Conservation (phyloP, 2,797 vertebrate species). For the Tolypeutes matacus region DNA sequence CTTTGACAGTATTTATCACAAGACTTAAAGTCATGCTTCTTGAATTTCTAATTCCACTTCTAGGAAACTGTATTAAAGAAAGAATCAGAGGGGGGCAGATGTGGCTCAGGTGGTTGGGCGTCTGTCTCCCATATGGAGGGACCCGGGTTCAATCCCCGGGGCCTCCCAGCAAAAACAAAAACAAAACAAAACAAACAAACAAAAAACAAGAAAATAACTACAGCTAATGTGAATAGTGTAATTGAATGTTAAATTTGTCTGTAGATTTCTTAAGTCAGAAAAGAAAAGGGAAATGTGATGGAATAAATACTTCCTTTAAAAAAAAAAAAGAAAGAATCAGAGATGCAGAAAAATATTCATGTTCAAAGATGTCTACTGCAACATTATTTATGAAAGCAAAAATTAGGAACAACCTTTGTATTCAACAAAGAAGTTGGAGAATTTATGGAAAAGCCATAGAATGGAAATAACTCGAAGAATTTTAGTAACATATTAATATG, state of each 20-base stretch:
- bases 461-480: conserved; percentile 56
- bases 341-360: conserved; percentile 31
- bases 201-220: too few relatives aligned
- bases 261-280: not conserved
- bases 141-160: too few relatives aligned
- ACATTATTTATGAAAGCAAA: conserved; percentile 28
- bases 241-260: not conserved
- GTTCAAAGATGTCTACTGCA: conserved; percentile 48
- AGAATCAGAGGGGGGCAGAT: too few relatives aligned
- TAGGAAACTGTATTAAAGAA: conserved; percentile 45
- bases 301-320: conserved; percentile 48
- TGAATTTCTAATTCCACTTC: conserved; percentile 40
- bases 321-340: too few relatives aligned
- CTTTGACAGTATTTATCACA: conserved; percentile 41
- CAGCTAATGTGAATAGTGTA: not conserved
- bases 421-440: conserved; percentile 23
- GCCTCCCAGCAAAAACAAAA: too few relatives aligned
- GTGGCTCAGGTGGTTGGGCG: too few relatives aligned
- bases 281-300: not conserved
- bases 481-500: conserved; percentile 32
- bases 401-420: conserved; percentile 35
- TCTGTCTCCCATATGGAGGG: too few relatives aligned
- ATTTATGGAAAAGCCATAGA: conserved; percentile 23
- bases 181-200: too few relatives aligned
- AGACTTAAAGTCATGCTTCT: conserved; percentile 31